These are phyloP conservation scores for Sebastes steindachneri DNA, from an alignment of 2,797 vertebrate genomes.

Conservation along the genomic window DNA sequence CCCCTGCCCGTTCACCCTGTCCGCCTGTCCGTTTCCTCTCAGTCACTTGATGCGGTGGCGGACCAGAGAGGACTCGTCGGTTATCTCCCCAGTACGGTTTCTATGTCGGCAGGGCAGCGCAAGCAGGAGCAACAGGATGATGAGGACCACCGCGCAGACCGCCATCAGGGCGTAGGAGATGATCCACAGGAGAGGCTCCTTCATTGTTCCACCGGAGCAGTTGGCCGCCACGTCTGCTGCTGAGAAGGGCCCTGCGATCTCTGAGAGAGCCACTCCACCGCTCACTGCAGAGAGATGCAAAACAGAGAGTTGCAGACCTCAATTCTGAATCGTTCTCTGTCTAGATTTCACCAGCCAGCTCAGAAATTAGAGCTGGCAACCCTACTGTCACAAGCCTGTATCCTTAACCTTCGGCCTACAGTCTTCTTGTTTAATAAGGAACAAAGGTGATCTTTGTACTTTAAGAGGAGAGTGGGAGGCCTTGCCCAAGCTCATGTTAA, in stretches of 20 bases:
- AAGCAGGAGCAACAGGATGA: constrained; percentile 87
- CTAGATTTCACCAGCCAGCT: constrained; percentile 2
- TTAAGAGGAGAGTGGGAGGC: not conserved
- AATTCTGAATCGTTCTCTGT: not conserved
- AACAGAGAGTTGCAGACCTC: not conserved
- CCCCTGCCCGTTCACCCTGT: constrained; percentile 2
- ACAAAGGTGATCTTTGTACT: constrained; percentile 65
- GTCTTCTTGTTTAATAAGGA: constrained; percentile 6
- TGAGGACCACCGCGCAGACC: constrained; percentile 88
- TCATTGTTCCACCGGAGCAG: constrained; percentile 81
- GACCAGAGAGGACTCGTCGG: constrained; percentile 94
- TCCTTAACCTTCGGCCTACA: constrained; percentile 35
- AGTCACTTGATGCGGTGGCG: constrained; percentile 96
- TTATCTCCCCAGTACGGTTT: constrained; percentile 85
- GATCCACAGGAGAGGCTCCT: constrained; percentile 90
- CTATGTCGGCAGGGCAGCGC: constrained; percentile 81
- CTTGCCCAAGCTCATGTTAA: constrained; percentile 15
- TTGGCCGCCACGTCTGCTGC: constrained; percentile 86
- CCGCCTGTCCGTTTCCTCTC: constrained; percentile 40
- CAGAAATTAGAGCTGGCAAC: not conserved
- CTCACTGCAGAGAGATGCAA: constrained; percentile 76
- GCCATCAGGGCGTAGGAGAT: constrained; percentile 92
- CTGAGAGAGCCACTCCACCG: constrained; percentile 83
- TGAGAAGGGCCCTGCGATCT: constrained; percentile 92
- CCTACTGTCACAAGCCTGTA: constrained; percentile 40